A percentile compares a stretch with the other conserved stretches of the same genome.
These are phyloP conservation scores for Phyllopteryx taeniolatus DNA, from an alignment of 2,113 vertebrate genomes.

Conservation along the genomic window DNA sequence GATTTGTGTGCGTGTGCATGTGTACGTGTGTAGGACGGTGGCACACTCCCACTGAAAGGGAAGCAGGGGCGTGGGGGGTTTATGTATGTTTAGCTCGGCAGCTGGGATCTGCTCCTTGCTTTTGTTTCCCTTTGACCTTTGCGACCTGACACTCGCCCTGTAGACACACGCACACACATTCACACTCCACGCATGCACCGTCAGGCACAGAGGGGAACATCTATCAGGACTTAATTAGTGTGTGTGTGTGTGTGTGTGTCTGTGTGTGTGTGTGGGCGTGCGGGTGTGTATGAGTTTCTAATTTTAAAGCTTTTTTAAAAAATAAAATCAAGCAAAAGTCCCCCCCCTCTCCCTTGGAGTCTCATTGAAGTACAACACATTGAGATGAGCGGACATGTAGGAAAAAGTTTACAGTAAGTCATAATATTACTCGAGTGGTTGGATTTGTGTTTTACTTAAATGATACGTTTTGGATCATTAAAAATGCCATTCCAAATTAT, in stretches of 20 bases:
- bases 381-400: neutral
- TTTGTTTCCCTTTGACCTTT: conserved; percentile 56
- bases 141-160: conserved; percentile 61
- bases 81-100: conserved; percentile 63
- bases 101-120: conserved; percentile 63
- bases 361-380: no score
- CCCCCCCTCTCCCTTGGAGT: no score
- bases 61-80: conserved; percentile 7
- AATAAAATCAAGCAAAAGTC: neutral
- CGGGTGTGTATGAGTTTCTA: neutral
- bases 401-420: neutral
- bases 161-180: conserved; percentile 2
- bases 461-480: no score
- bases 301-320: neutral
- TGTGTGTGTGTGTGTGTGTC: conserved; percentile 19
- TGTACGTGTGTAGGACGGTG: conserved; percentile 44
- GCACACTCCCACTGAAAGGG: conserved; percentile 54
- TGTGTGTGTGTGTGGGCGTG: conserved; percentile 9
- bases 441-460: no score
- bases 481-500: no score
- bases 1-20: conserved; percentile 25
- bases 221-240: conserved; percentile 62
- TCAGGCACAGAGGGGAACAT: conserved; percentile 40
- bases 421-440: no score
- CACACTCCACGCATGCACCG: conserved; percentile 16